Conservation (phyloP, 2,797 vertebrate genomes). For the Paramormyrops hopkinsi region DNA sequence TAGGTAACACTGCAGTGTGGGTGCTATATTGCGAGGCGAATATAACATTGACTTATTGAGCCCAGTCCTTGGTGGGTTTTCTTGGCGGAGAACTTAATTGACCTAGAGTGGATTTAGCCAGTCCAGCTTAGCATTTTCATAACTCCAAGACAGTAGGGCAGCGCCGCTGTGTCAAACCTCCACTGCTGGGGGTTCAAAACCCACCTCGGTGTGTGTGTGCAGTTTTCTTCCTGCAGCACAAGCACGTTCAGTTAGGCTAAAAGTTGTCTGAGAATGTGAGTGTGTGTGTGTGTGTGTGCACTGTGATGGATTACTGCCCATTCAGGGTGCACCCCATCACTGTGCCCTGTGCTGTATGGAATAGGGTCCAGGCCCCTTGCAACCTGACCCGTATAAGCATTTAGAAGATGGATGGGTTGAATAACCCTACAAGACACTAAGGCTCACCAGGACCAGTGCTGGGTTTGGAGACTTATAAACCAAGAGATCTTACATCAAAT, state of each 20-base stretch:
- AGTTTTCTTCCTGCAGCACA: background rate
- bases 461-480: background rate
- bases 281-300: background rate
- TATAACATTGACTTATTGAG: background rate
- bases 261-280: background rate
- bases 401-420: background rate
- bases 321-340: background rate
- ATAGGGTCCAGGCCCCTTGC: background rate
- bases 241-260: background rate
- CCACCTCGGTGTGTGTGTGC: background rate
- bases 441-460: background rate
- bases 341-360: background rate
- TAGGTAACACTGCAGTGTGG: background rate
- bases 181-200: background rate
- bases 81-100: background rate
- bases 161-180: background rate
- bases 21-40: too few relatives aligned
- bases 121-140: background rate
- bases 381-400: background rate
- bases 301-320: background rate
- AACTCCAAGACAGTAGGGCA: background rate
- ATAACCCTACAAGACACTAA: background rate
- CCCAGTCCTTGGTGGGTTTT: background rate
- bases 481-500: constrained; percentile 76
- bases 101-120: background rate